Conservation (phyloP, 2,888 invertebrate species). For the Agrochola macilenta region DNA sequence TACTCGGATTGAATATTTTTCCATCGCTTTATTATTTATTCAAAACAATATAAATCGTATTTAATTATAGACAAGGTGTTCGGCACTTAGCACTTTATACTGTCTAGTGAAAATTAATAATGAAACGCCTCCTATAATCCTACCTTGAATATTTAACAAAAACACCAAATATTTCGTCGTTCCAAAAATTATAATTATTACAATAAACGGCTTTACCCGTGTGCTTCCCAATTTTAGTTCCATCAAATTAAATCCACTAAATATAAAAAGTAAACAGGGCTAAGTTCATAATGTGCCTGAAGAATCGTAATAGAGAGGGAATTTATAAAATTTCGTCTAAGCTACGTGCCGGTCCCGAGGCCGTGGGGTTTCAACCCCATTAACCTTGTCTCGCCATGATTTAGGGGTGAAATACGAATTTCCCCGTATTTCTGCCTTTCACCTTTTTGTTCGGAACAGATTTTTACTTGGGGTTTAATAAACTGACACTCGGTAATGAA, state of each 20-base stretch:
- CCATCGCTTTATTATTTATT: conserved; percentile 15
- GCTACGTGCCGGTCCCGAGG: conserved; percentile 86
- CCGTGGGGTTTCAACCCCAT: conserved; percentile 86
- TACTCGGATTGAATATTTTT: conserved; percentile 6
- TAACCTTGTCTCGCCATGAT: conserved; percentile 89
- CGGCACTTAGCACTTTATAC: conserved; percentile 37
- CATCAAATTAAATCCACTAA: conserved; percentile 66
- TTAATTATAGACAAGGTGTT: conserved; percentile 28
- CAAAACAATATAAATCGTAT: conserved; percentile 18
- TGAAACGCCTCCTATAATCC: conserved; percentile 28
- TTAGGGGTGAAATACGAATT: conserved; percentile 86
- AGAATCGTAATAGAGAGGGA: conserved; percentile 82
- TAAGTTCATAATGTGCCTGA: conserved; percentile 69
- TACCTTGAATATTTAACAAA: conserved; percentile 45
- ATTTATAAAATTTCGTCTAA: conserved; percentile 86
- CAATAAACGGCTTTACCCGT: conserved; percentile 24
- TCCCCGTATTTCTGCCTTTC: conserved; percentile 79
- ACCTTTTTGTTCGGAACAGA: conserved; percentile 82
- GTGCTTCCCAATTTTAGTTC: conserved; percentile 56
- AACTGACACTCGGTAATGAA: conserved; percentile 81
- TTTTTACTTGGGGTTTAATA: conserved; percentile 83
- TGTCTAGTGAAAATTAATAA: conserved; percentile 50
- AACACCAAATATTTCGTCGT: conserved; percentile 35
- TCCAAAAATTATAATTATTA: conserved; percentile 29
- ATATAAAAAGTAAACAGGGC: conserved; percentile 70